Evolutionary conservation across 1,140 invertebrate species (phyloP).

Genomic region (Chironomus tepperi): DNA sequence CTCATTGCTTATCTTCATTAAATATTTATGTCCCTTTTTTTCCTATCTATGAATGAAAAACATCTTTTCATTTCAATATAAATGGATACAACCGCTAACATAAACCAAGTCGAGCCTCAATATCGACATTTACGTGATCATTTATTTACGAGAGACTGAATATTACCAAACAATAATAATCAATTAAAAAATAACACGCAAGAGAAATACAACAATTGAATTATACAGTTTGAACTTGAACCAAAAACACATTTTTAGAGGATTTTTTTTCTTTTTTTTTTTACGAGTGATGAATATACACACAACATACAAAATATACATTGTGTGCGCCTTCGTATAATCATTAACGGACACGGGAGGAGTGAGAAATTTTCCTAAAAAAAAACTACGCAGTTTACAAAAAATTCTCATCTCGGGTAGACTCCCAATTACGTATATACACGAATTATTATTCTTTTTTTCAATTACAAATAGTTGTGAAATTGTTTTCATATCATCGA

Average conservation of each 20-base stretch:
- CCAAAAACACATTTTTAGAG: neutral
- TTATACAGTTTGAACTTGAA: constrained; percentile 20
- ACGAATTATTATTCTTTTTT: too few species aligned
- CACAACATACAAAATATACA: neutral
- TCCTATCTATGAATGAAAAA: too few species aligned
- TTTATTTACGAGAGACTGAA: neutral
- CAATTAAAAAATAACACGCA: constrained; percentile 22
- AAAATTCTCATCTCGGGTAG: neutral
- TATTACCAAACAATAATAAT: constrained; percentile 20
- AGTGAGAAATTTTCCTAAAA: neutral
- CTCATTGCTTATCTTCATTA: too few species aligned
- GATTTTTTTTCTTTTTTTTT: neutral
- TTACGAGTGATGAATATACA: neutral
- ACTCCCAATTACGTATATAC: too few species aligned
- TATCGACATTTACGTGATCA: neutral
- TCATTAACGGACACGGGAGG: neutral
- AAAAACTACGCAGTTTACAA: constrained; percentile 1
- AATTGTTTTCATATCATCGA: too few species aligned
- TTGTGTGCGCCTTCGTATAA: too few species aligned
- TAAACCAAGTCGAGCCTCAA: neutral
- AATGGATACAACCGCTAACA: too few species aligned
- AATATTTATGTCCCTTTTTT: too few species aligned
- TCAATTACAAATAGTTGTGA: too few species aligned
- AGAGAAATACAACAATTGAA: constrained; percentile 20
- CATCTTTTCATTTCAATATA: too few species aligned